Evolutionary conservation across 2,113 vertebrate genomes (phyloP).

Genomic region (Semnornis frantzii): DNA sequence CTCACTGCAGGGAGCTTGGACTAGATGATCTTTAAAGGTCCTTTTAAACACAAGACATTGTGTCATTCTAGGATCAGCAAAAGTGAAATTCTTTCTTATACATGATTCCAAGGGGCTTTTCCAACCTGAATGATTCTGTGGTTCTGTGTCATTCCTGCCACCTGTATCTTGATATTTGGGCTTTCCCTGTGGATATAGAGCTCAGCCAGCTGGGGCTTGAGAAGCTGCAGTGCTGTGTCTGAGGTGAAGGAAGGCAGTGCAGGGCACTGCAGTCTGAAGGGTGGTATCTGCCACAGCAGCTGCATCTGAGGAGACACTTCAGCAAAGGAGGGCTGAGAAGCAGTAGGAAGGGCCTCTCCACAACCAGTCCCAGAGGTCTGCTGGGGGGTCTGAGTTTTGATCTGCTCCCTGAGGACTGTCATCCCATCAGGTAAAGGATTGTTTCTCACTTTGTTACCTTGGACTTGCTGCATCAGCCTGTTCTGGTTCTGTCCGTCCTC

Average conservation of each 20-base stretch:
- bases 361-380: neutral
- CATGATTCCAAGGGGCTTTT: neutral
- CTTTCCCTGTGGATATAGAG: neutral
- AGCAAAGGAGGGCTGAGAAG: neutral
- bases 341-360: neutral
- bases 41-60: too few species aligned
- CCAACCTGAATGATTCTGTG: neutral
- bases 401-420: fast-evolving
- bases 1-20: neutral
- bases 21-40: neutral
- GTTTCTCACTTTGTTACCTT: neutral
- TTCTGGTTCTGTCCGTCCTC: neutral
- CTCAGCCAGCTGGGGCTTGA: neutral
- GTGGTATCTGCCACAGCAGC: too few species aligned
- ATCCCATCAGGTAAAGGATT: neutral
- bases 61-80: too few species aligned
- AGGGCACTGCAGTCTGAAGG: neutral
- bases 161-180: neutral
- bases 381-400: neutral
- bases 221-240: neutral
- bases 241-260: neutral
- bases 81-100: too few species aligned
- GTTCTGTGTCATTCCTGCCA: neutral
- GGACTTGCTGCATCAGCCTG: neutral
- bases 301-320: too few species aligned